These are phyloP conservation scores for Drosophila multiciliata DNA, from an alignment of 2,888 invertebrate genomes.

Conservation along the genomic window DNA sequence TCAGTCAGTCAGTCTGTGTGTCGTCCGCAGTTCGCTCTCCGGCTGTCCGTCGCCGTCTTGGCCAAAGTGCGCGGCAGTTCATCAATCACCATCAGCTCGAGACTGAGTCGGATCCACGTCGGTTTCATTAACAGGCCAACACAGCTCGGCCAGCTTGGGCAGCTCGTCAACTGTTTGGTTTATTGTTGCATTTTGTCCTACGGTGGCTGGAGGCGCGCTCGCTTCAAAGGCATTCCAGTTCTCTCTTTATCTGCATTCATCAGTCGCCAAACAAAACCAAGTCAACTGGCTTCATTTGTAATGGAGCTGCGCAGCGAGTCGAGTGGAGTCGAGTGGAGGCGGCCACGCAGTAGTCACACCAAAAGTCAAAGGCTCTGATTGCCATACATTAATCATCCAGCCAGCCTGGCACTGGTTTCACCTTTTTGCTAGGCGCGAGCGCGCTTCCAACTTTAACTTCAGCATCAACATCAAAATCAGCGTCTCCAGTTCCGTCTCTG, in stretches of 20 bases:
- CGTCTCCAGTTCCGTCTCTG: constrained; percentile 4
- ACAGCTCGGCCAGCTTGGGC: constrained; percentile 36
- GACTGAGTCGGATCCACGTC: constrained; percentile 29
- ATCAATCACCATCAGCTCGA: constrained; percentile 65
- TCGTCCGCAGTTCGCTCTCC: background rate
- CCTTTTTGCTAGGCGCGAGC: constrained; percentile 38
- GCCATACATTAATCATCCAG: constrained; percentile 70
- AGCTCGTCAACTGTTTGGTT: constrained; percentile 72
- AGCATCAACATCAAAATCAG: constrained; percentile 11
- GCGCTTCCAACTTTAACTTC: constrained; percentile 14
- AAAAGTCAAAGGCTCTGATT: constrained; percentile 72
- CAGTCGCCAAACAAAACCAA: constrained; percentile 80
- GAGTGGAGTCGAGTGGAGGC: constrained; percentile 57
- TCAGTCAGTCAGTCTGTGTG: constrained; percentile 9
- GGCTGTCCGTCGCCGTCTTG: constrained; percentile 3
- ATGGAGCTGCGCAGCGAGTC: constrained; percentile 52
- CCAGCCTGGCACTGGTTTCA: background rate
- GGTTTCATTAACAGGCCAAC: constrained; percentile 69
- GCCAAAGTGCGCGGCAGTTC: constrained; percentile 47
- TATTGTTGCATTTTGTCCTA: constrained; percentile 79
- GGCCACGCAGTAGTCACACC: constrained; percentile 71
- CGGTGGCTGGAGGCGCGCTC: constrained; percentile 52
- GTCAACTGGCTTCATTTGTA: constrained; percentile 80
- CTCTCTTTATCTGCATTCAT: constrained; percentile 77
- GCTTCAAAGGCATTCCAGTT: constrained; percentile 73